A percentile compares a stretch with the other conserved stretches of the same genome.
These are phyloP conservation scores for Sander vitreus DNA, from an alignment of 2,113 vertebrate species.

Conservation along the genomic window DNA sequence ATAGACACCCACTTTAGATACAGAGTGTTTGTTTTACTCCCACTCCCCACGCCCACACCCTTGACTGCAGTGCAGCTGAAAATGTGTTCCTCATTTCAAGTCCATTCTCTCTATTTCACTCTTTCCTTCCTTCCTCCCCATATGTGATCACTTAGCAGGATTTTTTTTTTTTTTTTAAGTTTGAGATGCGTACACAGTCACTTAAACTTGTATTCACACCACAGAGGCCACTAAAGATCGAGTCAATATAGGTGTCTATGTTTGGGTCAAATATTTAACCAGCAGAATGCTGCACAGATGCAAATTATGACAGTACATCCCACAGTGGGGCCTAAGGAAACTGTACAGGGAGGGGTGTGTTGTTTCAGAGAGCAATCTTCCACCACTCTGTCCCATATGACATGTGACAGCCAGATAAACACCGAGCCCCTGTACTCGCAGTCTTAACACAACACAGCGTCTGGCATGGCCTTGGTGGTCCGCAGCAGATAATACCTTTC, in stretches of 20 bases:
- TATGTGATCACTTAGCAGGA: constrained; percentile 37
- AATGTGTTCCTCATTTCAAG: constrained; percentile 78
- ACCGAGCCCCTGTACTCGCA: constrained; percentile 3
- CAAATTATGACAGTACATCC: neutral
- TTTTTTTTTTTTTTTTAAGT: neutral
- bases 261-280: constrained; percentile 12
- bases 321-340: constrained; percentile 4
- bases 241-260: neutral
- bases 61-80: constrained; percentile 76
- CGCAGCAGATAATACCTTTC: constrained; percentile 23
- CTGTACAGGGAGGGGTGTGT: constrained; percentile 37
- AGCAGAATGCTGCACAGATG: neutral
- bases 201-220: constrained; percentile 32
- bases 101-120: constrained; percentile 44
- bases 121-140: constrained; percentile 49
- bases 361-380: constrained; percentile 48
- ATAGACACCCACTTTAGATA: constrained; percentile 34
- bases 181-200: neutral
- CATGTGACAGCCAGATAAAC: constrained; percentile 52
- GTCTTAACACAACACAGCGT: constrained; percentile 23
- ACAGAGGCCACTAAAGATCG: constrained; percentile 19
- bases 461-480: neutral
- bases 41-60: constrained; percentile 70
- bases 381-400: constrained; percentile 38
- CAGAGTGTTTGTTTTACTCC: constrained; percentile 73